These are phyloP conservation scores for Zoroaster sp. DNA, from an alignment of 53 echinoderm and acorn worm genomes.

Conservation along the genomic window DNA sequence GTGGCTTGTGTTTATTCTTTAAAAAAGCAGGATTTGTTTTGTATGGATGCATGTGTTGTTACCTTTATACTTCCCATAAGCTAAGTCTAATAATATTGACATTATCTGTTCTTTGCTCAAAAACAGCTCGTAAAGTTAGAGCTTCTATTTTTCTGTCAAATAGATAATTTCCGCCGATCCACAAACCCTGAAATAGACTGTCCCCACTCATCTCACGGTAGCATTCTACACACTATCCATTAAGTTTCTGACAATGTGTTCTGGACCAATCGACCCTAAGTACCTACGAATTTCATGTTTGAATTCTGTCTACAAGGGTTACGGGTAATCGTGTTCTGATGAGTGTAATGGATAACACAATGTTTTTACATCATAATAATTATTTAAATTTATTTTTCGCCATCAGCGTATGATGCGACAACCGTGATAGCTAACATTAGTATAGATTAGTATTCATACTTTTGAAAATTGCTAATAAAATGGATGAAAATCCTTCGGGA, in stretches of 20 bases:
- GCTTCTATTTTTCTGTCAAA: not conserved
- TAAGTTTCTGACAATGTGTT: not conserved
- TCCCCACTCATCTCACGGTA: not conserved
- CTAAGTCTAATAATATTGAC: not conserved
- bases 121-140: not conserved
- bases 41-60: not conserved
- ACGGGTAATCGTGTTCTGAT: not conserved
- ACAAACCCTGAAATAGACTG: not conserved
- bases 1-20: not conserved
- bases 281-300: constrained; percentile 17
- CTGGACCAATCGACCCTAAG: not conserved
- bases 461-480: not conserved
- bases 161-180: not conserved
- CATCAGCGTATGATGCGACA: not conserved
- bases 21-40: not conserved
- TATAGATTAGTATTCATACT: not conserved
- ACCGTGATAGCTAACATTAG: not conserved
- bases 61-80: not conserved
- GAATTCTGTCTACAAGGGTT: not conserved
- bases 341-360: not conserved
- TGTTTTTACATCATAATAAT: not conserved
- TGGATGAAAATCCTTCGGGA: not conserved
- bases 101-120: not conserved
- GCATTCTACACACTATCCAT: not conserved
- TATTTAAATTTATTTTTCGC: not conserved